Evolutionary conservation across 1,140 invertebrate genomes (phyloP).

Genomic region (Hestina assimilis): DNA sequence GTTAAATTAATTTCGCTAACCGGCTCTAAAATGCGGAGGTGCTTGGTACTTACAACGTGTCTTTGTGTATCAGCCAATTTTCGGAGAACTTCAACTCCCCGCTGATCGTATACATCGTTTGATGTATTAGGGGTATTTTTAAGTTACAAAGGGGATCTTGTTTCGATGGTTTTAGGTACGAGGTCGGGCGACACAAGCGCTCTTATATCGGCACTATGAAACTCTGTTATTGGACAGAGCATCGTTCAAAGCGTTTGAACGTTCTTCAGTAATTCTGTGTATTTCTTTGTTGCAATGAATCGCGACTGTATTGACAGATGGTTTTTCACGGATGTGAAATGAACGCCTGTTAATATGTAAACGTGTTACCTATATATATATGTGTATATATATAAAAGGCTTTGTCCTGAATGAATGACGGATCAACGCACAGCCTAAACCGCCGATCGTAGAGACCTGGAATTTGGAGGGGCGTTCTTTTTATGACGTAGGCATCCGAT

Average conservation of each 20-base stretch:
- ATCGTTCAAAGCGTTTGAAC: constrained; percentile 46
- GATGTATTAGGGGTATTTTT: constrained; percentile 24
- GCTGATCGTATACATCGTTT: constrained; percentile 21
- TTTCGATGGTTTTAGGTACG: constrained; percentile 37
- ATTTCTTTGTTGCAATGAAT: constrained; percentile 64
- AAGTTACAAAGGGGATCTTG: constrained; percentile 26
- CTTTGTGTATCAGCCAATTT: constrained; percentile 61
- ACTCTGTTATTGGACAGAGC: constrained; percentile 65
- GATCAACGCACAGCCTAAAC: too few relatives aligned
- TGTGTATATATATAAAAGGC: too few relatives aligned
- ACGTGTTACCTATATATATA: constrained; percentile 2
- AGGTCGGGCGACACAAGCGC: constrained; percentile 60
- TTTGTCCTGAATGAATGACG: too few relatives aligned
- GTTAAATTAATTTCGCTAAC: constrained; percentile 39
- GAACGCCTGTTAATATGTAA: constrained; percentile 13
- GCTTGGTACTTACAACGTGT: constrained; percentile 58
- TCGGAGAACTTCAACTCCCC: constrained; percentile 38
- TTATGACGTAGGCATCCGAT: too few relatives aligned
- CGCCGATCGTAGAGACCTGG: too few relatives aligned
- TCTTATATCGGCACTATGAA: constrained; percentile 60
- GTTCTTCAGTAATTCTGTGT: constrained; percentile 44
- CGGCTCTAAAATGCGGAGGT: constrained; percentile 61
- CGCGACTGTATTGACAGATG: constrained; percentile 55
- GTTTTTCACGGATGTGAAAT: constrained; percentile 39
- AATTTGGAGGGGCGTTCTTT: too few relatives aligned